Conservation (phyloP, 2,888 invertebrate genomes). For the Nysson spinosus region DNA sequence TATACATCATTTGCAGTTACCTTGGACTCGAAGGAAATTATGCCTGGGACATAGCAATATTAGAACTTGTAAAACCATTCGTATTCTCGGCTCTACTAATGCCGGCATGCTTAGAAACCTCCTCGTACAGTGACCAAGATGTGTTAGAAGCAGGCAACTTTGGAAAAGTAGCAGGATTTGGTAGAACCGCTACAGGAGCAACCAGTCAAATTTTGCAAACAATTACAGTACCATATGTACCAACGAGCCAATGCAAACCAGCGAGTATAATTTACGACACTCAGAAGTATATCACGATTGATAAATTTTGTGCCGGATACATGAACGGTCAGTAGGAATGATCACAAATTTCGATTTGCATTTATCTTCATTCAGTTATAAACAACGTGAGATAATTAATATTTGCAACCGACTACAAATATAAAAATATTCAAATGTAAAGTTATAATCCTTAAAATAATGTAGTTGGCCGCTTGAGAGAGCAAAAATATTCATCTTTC, state of each 20-base stretch:
- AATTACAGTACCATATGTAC: slow-evolving; percentile 68
- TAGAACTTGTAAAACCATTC: slow-evolving; percentile 63
- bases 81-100: slow-evolving; percentile 61
- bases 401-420: no score
- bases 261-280: slow-evolving; percentile 42
- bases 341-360: no score
- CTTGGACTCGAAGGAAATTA: slow-evolving; percentile 68
- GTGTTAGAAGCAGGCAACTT: slow-evolving; percentile 60
- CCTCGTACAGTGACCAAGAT: slow-evolving; percentile 44
- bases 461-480: no score
- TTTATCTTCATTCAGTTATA: no score
- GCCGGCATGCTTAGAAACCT: slow-evolving; percentile 69
- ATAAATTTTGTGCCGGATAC: slow-evolving; percentile 76
- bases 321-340: slow-evolving; percentile 68
- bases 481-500: background rate
- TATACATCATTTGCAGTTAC: slow-evolving; percentile 66
- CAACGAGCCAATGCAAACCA: slow-evolving; percentile 60
- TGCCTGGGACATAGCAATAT: slow-evolving; percentile 69
- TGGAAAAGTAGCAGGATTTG: slow-evolving; percentile 75
- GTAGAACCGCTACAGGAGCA: slow-evolving; percentile 64
- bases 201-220: slow-evolving; percentile 68
- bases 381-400: no score
- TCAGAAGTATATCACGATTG: slow-evolving; percentile 66
- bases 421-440: slow-evolving; percentile 3
- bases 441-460: no score